Evolutionary conservation across 2,888 invertebrate species (phyloP).

Genomic region (Ormyrus pomaceus): DNA sequence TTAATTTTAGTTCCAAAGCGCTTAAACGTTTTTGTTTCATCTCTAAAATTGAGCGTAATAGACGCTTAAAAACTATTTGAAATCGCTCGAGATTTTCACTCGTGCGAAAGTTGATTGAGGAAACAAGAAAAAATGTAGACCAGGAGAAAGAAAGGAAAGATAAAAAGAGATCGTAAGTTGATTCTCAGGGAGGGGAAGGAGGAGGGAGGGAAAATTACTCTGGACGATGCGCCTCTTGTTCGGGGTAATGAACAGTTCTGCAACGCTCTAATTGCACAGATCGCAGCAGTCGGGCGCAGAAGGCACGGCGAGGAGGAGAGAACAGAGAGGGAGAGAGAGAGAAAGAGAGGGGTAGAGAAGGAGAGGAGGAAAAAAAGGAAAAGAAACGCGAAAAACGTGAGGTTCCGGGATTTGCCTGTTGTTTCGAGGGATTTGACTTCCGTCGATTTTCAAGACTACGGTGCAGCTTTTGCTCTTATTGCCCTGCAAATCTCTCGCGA

Average conservation of each 20-base stretch:
- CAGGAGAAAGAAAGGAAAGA: conserved; percentile 6
- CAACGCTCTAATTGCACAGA: conserved; percentile 56
- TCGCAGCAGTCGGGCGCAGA: conserved; percentile 23
- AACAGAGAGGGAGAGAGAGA: too few relatives aligned
- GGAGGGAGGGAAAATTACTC: conserved; percentile 62
- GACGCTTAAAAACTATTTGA: too few relatives aligned
- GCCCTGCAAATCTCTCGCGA: neutral
- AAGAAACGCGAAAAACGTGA: conserved; percentile 50
- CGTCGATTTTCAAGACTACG: conserved; percentile 42
- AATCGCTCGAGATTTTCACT: too few relatives aligned
- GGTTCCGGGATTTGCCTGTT: conserved; percentile 53
- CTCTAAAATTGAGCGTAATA: too few relatives aligned
- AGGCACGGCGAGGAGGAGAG: neutral
- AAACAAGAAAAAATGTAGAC: conserved; percentile 9
- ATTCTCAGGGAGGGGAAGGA: conserved; percentile 52
- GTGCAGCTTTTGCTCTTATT: neutral
- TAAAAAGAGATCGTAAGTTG: conserved; percentile 44
- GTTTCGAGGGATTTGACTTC: conserved; percentile 51
- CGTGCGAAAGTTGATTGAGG: neutral
- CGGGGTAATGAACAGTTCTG: conserved; percentile 59
- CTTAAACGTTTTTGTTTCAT: too few relatives aligned
- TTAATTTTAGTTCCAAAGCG: too few relatives aligned
- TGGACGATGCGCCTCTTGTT: conserved; percentile 57
- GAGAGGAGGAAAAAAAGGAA: conserved; percentile 23
- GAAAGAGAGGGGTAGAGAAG: neutral